These are phyloP conservation scores for Trachelus iudaicus DNA, from an alignment of 2,888 invertebrate species.

Conservation along the genomic window DNA sequence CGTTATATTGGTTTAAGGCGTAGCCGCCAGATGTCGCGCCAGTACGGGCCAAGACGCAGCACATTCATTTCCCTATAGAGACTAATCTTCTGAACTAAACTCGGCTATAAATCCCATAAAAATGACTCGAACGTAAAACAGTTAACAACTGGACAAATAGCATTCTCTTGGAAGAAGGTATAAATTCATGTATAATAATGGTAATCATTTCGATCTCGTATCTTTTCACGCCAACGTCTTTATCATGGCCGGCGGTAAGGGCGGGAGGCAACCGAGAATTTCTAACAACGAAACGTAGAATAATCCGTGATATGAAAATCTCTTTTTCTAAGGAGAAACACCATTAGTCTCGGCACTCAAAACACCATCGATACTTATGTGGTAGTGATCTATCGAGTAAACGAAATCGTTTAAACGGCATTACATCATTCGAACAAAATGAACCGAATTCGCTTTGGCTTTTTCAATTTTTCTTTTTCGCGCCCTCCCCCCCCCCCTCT, in stretches of 20 bases:
- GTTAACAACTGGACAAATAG: neutral
- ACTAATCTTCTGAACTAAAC: neutral
- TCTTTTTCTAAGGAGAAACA: neutral
- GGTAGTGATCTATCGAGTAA: neutral
- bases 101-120: neutral
- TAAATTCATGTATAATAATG: neutral
- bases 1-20: neutral
- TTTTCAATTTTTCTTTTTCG: neutral
- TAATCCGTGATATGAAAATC: neutral
- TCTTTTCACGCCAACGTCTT: neutral
- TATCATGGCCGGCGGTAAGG: neutral
- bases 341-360: neutral
- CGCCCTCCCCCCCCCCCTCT: too few relatives aligned
- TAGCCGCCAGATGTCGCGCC: neutral
- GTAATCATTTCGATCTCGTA: neutral
- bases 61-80: neutral
- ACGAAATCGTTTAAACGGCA: neutral
- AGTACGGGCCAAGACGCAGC: neutral
- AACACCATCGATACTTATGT: neutral
- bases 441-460: neutral
- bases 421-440: neutral
- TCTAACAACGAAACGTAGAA: neutral
- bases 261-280: neutral
- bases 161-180: neutral
- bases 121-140: neutral